Evolutionary conservation across 1,140 invertebrate genomes (phyloP).

Genomic region (Orius laevigatus): DNA sequence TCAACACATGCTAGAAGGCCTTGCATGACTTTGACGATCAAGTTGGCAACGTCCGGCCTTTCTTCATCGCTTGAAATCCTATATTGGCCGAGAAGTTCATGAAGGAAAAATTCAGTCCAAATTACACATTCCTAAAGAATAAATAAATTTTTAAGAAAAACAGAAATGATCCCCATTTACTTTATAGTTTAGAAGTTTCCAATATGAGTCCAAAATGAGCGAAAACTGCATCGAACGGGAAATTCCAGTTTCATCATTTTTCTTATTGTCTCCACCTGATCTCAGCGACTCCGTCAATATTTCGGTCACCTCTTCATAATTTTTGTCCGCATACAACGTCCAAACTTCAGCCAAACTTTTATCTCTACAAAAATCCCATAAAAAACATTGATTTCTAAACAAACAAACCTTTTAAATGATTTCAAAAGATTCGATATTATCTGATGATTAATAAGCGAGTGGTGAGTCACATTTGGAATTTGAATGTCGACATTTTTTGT

Average conservation of each 20-base stretch:
- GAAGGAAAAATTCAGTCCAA: slow-evolving; percentile 57
- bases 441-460: slow-evolving; percentile 28
- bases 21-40: slow-evolving; percentile 47
- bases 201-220: slow-evolving; percentile 13
- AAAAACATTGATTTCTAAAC: neutral
- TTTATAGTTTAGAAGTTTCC: slow-evolving; percentile 12
- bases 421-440: slow-evolving; percentile 29
- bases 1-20: slow-evolving; percentile 47
- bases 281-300: slow-evolving; percentile 49
- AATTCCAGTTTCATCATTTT: slow-evolving; percentile 28
- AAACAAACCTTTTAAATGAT: slow-evolving; percentile 31
- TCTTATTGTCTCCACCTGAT: slow-evolving; percentile 19
- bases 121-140: slow-evolving; percentile 44
- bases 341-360: slow-evolving; percentile 36
- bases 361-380: slow-evolving; percentile 24
- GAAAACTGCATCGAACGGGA: slow-evolving; percentile 36
- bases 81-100: slow-evolving; percentile 27
- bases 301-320: slow-evolving; percentile 42
- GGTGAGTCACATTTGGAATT: slow-evolving; percentile 34
- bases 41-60: slow-evolving; percentile 41
- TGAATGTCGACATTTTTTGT: slow-evolving; percentile 26
- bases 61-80: slow-evolving; percentile 23
- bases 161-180: slow-evolving; percentile 4
- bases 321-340: slow-evolving; percentile 39
- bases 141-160: slow-evolving; percentile 1